Evolutionary conservation across 1,140 invertebrate genomes (phyloP).

Genomic region (Cryptotermes secundus): DNA sequence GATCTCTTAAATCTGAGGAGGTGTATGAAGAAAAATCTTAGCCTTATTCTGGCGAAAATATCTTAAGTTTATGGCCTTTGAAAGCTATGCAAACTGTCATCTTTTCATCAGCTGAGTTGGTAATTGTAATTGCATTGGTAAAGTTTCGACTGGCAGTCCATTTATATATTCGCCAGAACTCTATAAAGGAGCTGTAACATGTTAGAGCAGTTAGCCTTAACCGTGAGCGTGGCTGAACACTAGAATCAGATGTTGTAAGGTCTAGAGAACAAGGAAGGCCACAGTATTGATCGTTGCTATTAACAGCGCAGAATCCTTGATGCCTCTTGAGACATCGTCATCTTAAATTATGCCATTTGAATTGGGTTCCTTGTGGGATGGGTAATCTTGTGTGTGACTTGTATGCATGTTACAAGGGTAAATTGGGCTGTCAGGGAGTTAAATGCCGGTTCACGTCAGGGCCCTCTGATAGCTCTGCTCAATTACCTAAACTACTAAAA

Average conservation of each 20-base stretch:
- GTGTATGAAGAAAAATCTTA: too few relatives aligned
- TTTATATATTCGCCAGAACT: background rate
- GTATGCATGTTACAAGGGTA: background rate
- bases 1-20: too few relatives aligned
- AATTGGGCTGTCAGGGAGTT: conserved; percentile 9
- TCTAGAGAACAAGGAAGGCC: background rate
- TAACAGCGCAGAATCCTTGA: background rate
- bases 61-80: too few relatives aligned
- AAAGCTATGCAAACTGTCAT: too few relatives aligned
- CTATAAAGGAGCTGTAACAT: background rate
- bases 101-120: too few relatives aligned
- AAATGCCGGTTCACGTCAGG: background rate
- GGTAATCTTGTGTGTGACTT: conserved; percentile 5
- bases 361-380: background rate
- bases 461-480: background rate
- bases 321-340: conserved; percentile 1
- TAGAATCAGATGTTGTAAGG: background rate
- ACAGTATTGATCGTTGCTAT: background rate
- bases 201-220: background rate
- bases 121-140: too few relatives aligned
- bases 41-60: too few relatives aligned
- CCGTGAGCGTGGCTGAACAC: background rate
- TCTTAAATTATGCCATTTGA: conserved; percentile 15
- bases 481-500: background rate
- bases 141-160: background rate